Base-by-base conservation (phyloP, 2,888 invertebrate species). In the Conus canariensis region DNA sequence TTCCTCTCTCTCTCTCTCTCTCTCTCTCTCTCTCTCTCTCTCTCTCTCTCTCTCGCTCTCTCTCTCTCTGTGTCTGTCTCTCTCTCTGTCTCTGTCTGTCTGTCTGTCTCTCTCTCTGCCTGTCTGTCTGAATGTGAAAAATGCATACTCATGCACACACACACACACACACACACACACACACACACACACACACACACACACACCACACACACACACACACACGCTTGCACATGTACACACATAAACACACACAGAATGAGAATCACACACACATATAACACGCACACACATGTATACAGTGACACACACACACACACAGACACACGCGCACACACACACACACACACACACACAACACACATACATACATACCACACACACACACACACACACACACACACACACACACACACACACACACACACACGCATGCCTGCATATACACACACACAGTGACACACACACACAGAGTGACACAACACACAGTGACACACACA, bases 371-470 rank as follows among this genome's bases (percentile, higher is more conserved):
- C n/a, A n/a, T n/a, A n/a, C n/a, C n/a, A 67, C 58, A 58, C 59
- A 67, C 85, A 85, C 70, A 85, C 56, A 56, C 56, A 59, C 89
- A 85, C 85, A 64, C 70, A 58, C 58, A 56, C 85, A 85, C 82
- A 25, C 59, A 77, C 77, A 64, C 64, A 83, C 88, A 45, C 60
- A 88, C 88, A 85, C 45, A 67, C 74, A 74, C 70, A 56, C 74
- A 87, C 70, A 87, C 87, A 74, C 70, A 87, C 87, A 85, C 59
- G 59, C 85, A 85, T 59, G 59, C 59, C 59, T 3, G 59, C 59
- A 59, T 59, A 85, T n/a, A 85, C 85, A 59, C 85, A 85, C n/a
- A 85, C 85, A 85, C 14, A 12, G n/a, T n/a, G n/a, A 59, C 85
- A 82, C 82, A 56, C 82, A 82, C 82, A 56, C 82, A 82, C 56